Conservation (phyloP, 2,888 invertebrate species). For the Macroteleia sp. region DNA sequence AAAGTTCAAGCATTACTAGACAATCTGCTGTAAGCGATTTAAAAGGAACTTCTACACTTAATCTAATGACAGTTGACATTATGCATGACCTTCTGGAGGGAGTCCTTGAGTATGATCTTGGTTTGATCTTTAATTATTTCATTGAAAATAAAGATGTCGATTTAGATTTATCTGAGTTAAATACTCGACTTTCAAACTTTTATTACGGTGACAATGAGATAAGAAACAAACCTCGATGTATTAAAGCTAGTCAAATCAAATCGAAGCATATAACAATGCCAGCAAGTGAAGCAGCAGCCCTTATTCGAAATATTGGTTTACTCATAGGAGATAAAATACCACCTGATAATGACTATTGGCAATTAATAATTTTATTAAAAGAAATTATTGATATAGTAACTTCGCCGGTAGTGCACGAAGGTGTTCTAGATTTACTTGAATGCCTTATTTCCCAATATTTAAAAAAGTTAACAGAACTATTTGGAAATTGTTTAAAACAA, state of each 20-base stretch:
- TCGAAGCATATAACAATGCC: conserved; percentile 12
- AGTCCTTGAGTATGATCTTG: conserved; percentile 27
- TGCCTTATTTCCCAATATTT: conserved; percentile 35
- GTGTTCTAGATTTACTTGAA: conserved; percentile 35
- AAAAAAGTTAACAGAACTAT: conserved; percentile 11
- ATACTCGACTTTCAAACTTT: background rate
- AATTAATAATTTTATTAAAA: conserved; percentile 13
- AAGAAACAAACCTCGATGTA: conserved; percentile 15
- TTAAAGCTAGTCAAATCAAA: background rate
- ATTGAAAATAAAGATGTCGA: too few relatives aligned
- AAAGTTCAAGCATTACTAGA: too few relatives aligned
- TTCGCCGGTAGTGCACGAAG: conserved; percentile 17
- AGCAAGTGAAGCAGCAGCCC: conserved; percentile 12
- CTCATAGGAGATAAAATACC: conserved; percentile 18
- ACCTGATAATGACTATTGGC: background rate
- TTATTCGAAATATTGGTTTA: conserved; percentile 19
- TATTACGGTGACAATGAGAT: conserved; percentile 4
- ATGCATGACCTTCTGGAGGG: conserved; percentile 39
- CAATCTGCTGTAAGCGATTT: conserved; percentile 36
- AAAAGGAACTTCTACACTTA: conserved; percentile 13
- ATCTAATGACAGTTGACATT: conserved; percentile 27
- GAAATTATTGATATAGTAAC: conserved; percentile 31
- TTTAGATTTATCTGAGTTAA: background rate
- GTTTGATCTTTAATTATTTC: conserved; percentile 27
- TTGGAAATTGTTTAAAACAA: conserved; percentile 42